phyloP scores from a whole-genome alignment of 2,797 vertebrate species.

The Anabacerthia variegaticeps region DNA sequence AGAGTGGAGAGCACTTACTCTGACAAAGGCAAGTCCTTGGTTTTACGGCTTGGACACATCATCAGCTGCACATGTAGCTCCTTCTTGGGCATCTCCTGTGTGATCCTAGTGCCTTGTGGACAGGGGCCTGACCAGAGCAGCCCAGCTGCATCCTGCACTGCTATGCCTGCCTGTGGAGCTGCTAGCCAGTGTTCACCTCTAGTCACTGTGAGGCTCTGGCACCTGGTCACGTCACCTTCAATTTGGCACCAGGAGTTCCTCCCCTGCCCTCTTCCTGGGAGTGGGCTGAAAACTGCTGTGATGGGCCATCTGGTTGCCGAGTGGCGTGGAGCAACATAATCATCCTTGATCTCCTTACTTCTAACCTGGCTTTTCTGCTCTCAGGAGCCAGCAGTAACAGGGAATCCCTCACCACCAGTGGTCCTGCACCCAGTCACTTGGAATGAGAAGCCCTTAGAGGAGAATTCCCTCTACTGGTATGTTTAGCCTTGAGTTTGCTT shows the following conservation, averaged over 20 bases:
- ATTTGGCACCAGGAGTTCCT: not conserved
- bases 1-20: not conserved
- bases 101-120: not conserved
- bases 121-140: not conserved
- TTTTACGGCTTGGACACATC: not conserved
- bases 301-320: not conserved
- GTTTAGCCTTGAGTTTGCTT: not conserved
- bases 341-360: not conserved
- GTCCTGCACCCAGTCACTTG: not conserved
- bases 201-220: not conserved
- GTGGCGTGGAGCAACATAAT: not conserved
- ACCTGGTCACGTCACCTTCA: not conserved
- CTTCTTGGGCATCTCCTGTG: rapidly evolving
- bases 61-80: not conserved
- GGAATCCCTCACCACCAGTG: not conserved
- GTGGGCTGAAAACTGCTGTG: not conserved
- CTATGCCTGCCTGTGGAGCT: not conserved
- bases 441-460: not conserved
- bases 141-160: not conserved
- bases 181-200: not conserved
- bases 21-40: not conserved
- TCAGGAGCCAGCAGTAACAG: not conserved
- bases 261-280: not conserved
- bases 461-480: not conserved
- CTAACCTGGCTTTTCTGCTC: not conserved